Base-by-base conservation (phyloP, 2,888 invertebrate genomes). In the Steinernema scapterisci region DNA sequence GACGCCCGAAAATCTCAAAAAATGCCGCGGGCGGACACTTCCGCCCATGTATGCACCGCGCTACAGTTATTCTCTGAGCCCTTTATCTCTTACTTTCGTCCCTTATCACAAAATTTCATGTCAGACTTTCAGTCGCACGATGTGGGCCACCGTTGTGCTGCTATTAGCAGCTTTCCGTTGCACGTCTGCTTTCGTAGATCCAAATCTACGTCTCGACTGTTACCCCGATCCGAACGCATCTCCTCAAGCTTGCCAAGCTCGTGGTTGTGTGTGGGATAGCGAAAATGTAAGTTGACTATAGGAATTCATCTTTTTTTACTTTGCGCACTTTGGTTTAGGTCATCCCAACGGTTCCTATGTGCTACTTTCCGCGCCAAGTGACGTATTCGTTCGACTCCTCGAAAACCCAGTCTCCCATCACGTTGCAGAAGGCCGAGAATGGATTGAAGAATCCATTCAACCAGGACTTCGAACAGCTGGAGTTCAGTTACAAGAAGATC, bases 111-210 rank as follows among this genome's bases (percentile, higher is more conserved):
- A 16, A 31, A 27, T 25, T 63, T 25, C 31, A 16, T 6, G 63
- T 25, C 11, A 27, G 63, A 63, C 27, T 25, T 25, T 63, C 63
- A 63, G 27, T 63, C 63, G 63, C 63, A 63, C 63, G 63, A 63
- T 63, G 63, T 63, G 63, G 63, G 63, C 31, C 63, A 63, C 63
- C 38, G 63, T 19, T 11, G 31, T 63, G 63, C 63, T 63, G 63
- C 31, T 25, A 31, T 25, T 63, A 63, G 63, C 31, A 27, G 63
- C 63, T 63, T n/a, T 63, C 25, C 9, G 63, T 27, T 25, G 3
- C 31, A 13, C n/a, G 7, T 13, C 27, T 13, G 63, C 63, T 25
- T 63, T 63, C 31, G 25, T 63, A 11, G 63, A 63, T 63, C 63
- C 63, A 13, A 63, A 63, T 31, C 27, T 63, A 31, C 63, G 63